Evolutionary conservation across 1,140 invertebrate genomes (phyloP).

Genomic region (Chrysopa pallens): DNA sequence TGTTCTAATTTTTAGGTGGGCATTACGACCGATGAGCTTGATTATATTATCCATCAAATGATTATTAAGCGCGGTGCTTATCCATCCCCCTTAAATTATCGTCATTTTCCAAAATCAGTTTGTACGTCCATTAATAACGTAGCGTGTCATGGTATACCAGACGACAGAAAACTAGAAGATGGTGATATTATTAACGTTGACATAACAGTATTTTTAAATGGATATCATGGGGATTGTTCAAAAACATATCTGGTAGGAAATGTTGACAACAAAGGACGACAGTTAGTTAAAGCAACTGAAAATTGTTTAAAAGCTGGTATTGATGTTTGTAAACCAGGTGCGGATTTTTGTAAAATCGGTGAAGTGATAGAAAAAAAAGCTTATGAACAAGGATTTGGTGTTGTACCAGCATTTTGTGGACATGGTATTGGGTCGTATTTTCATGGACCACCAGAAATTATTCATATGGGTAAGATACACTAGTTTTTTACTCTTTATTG

Average conservation of each 20-base stretch:
- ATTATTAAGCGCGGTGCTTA: slow-evolving; percentile 58
- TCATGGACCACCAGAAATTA: slow-evolving; percentile 81
- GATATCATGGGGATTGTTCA: slow-evolving; percentile 86
- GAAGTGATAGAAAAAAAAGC: slow-evolving; percentile 43
- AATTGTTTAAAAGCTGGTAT: slow-evolving; percentile 58
- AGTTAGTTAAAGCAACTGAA: slow-evolving; percentile 49
- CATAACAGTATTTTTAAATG: slow-evolving; percentile 70
- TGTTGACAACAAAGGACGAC: slow-evolving; percentile 51
- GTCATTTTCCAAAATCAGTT: slow-evolving; percentile 78
- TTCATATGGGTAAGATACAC: slow-evolving; percentile 44
- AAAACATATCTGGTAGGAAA: slow-evolving; percentile 69
- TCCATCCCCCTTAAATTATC: slow-evolving; percentile 79
- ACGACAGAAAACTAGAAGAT: slow-evolving; percentile 54
- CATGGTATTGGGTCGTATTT: slow-evolving; percentile 89
- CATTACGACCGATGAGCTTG: slow-evolving; percentile 74
- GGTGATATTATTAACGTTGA: slow-evolving; percentile 89
- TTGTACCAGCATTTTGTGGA: slow-evolving; percentile 67
- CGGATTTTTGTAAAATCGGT: slow-evolving; percentile 59
- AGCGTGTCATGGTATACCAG: slow-evolving; percentile 88
- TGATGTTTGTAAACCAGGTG: slow-evolving; percentile 53
- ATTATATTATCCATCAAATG: slow-evolving; percentile 52
- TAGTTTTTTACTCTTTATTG: neutral
- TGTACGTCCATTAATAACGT: slow-evolving; percentile 94
- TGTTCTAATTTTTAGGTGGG: slow-evolving; percentile 42
- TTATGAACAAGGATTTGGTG: slow-evolving; percentile 35